These are phyloP conservation scores for Camponotus floridanus DNA, from an alignment of 1,140 invertebrate genomes.

Conservation along the genomic window DNA sequence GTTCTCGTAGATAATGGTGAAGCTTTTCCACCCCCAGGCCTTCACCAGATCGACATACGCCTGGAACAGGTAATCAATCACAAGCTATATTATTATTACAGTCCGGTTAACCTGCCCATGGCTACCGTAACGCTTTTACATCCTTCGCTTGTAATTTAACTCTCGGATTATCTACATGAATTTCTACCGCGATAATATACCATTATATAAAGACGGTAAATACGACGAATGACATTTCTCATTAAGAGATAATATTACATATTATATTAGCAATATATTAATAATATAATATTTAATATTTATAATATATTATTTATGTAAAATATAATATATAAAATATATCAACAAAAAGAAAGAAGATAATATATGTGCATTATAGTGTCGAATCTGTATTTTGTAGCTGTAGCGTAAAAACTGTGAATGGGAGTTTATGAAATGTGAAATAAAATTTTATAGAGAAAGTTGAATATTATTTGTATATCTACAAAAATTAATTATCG, in stretches of 20 bases:
- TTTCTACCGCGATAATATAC: conserved; percentile 19
- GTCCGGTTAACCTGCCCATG: not conserved
- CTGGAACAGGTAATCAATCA: conserved; percentile 85
- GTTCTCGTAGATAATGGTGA: conserved; percentile 98
- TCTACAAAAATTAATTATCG: not conserved
- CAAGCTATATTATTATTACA: conserved; percentile 55
- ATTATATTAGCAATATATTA: not conserved
- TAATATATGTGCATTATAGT: no score
- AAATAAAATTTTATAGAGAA: conserved; percentile 8
- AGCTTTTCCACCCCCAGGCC: conserved; percentile 96
- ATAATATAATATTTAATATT: no score
- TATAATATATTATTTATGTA: no score
- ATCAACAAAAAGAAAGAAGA: no score
- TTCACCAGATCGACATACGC: conserved; percentile 96
- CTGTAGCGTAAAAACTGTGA: not conserved
- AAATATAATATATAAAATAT: no score
- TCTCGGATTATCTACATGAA: not conserved
- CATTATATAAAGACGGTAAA: conserved; percentile 8
- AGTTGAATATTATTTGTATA: conserved; percentile 17
- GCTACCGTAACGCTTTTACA: conserved; percentile 50
- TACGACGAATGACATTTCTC: conserved; percentile 1
- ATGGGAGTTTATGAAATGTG: not conserved
- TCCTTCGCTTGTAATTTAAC: conserved; percentile 42
- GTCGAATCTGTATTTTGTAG: not conserved
- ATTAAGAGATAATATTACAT: not conserved